phyloP scores from a whole-genome alignment of 2,888 invertebrate species.

The Chalcosyrphus nemorum region DNA sequence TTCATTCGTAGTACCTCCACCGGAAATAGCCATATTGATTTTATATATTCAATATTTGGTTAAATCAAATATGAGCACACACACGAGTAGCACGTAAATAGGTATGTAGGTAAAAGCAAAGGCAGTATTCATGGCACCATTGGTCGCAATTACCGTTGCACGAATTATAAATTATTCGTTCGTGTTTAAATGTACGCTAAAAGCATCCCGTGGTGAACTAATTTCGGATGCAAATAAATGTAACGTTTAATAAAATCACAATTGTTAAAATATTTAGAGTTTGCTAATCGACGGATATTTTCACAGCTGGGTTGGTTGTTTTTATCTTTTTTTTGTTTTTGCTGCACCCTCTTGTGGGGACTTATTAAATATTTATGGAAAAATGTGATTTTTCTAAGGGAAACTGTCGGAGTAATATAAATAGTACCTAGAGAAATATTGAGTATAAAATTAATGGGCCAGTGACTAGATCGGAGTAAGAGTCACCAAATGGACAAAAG shows the following conservation, averaged over 20 bases:
- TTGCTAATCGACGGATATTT: constrained; percentile 58
- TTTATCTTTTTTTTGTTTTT: neutral
- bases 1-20: neutral
- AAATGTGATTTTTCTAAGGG: neutral
- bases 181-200: constrained; percentile 41
- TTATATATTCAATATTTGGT: constrained; percentile 64
- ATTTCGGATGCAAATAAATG: constrained; percentile 65
- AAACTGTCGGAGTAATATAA: too few relatives aligned
- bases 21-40: constrained; percentile 58
- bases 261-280: constrained; percentile 66
- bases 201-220: constrained; percentile 60
- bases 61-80: constrained; percentile 49
- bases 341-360: neutral
- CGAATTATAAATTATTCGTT: constrained; percentile 62
- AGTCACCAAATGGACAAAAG: too few relatives aligned
- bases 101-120: too few relatives aligned
- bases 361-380: constrained; percentile 10
- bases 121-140: constrained; percentile 1
- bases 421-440: too few relatives aligned
- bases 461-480: too few relatives aligned
- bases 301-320: constrained; percentile 56
- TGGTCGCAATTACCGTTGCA: constrained; percentile 40
- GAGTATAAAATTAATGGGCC: too few relatives aligned
- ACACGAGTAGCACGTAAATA: neutral
- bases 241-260: constrained; percentile 51